A percentile compares a stretch with the other conserved stretches of the same genome.
phyloP scores from a whole-genome alignment of 2,797 vertebrate genomes.

The Leptoclinus maculatus region DNA sequence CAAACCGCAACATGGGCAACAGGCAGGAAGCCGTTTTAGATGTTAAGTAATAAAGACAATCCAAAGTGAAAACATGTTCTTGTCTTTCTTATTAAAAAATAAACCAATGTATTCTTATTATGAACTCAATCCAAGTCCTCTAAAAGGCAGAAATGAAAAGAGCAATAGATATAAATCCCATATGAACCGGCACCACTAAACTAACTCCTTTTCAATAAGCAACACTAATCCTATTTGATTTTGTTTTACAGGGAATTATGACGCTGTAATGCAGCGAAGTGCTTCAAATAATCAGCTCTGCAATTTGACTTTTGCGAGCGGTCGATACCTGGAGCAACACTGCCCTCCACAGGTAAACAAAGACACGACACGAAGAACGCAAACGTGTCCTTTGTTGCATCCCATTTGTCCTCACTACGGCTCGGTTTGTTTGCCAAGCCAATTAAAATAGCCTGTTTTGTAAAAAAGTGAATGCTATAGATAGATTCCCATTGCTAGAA shows the following conservation, averaged over 20 bases:
- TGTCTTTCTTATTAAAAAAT: constrained; percentile 31
- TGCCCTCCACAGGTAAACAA: constrained; percentile 77
- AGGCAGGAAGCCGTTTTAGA: constrained; percentile 6
- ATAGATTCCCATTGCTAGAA: not conserved
- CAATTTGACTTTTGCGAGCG: constrained; percentile 23
- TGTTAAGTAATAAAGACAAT: constrained; percentile 9
- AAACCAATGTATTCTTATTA: constrained; percentile 29
- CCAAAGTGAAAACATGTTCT: constrained; percentile 19
- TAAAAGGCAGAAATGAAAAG: constrained; percentile 25
- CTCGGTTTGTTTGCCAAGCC: not conserved
- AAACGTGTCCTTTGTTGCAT: constrained; percentile 12
- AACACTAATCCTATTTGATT: constrained; percentile 44
- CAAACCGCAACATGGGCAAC: not conserved
- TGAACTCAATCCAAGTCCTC: constrained; percentile 23
- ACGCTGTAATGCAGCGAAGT: constrained; percentile 65
- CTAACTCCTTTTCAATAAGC: constrained; percentile 28
- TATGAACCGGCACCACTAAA: constrained; percentile 2
- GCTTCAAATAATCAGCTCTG: constrained; percentile 54
- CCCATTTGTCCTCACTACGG: constrained; percentile 33
- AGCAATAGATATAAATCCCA: constrained; percentile 5
- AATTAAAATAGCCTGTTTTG: too few species aligned
- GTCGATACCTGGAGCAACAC: constrained; percentile 76
- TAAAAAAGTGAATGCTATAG: not conserved
- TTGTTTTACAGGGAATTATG: constrained; percentile 56
- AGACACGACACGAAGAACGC: constrained; percentile 19